Percentiles rank a stretch among this genome's conserved stretches.
Evolutionary conservation across 2,797 vertebrate species (phyloP).

Genomic region (Parauchenoglanis punctatus): DNA sequence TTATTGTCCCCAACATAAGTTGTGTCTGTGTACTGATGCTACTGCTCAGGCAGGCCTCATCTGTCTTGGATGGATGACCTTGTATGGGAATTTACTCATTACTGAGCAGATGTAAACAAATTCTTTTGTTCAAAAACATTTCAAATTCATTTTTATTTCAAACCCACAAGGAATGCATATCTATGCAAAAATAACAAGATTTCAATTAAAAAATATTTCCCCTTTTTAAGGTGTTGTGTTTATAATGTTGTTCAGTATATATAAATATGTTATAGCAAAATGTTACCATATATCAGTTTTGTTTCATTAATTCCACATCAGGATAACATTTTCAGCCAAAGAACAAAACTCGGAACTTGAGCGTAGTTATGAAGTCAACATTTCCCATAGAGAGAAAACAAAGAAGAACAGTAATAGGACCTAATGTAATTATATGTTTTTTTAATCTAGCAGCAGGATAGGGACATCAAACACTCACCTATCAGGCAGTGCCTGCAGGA

Average conservation of each 20-base stretch:
- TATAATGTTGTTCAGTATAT: background rate
- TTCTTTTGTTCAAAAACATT: too few relatives aligned
- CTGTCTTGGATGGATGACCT: too few relatives aligned
- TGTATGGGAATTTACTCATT: too few relatives aligned
- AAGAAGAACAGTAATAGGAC: background rate
- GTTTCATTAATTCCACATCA: background rate
- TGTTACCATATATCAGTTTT: background rate
- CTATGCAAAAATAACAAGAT: too few relatives aligned
- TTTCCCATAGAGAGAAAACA: background rate
- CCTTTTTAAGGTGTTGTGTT: too few relatives aligned
- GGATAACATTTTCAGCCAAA: background rate
- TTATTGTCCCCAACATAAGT: too few relatives aligned
- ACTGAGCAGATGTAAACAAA: too few relatives aligned
- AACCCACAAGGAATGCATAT: too few relatives aligned
- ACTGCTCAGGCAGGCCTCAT: too few relatives aligned
- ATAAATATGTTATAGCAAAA: background rate
- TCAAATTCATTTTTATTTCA: too few relatives aligned
- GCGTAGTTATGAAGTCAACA: background rate
- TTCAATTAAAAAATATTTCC: too few relatives aligned
- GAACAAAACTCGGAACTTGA: background rate
- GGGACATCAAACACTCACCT: constrained; percentile 77
- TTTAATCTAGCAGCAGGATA: background rate
- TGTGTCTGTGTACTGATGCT: too few relatives aligned
- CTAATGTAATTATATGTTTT: background rate
- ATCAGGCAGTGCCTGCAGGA: constrained; percentile 95